Percentiles rank a stretch among this genome's conserved stretches.
Conservation (phyloP, 2,888 invertebrate genomes). For the Drosophila subquinaria region DNA sequence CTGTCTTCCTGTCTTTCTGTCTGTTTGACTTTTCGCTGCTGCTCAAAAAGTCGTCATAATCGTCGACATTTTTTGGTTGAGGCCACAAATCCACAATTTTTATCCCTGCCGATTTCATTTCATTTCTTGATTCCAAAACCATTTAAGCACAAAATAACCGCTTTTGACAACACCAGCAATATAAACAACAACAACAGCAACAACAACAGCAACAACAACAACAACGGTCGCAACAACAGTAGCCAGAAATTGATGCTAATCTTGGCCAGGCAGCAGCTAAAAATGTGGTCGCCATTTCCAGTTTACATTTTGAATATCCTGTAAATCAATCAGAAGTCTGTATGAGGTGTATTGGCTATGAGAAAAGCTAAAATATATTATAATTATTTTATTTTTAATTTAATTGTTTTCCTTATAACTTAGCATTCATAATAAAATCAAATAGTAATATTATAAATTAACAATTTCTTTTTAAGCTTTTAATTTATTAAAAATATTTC, state of each 20-base stretch:
- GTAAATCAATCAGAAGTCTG: constrained; percentile 5
- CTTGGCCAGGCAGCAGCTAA: constrained; percentile 57
- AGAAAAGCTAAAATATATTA: neutral
- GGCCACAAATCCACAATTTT: constrained; percentile 25
- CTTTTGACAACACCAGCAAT: constrained; percentile 67
- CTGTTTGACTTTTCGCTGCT: constrained; percentile 29
- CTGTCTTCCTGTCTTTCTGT: constrained; percentile 5
- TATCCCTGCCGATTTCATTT: constrained; percentile 66
- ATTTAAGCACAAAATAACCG: constrained; percentile 73
- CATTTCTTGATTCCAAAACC: constrained; percentile 66
- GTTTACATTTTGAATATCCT: constrained; percentile 58
- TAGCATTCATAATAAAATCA: no score
- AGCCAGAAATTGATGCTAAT: constrained; percentile 73
- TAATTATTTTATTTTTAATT: neutral
- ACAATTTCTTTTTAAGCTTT: no score
- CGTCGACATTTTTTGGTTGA: constrained; percentile 63
- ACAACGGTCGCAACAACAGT: constrained; percentile 47
- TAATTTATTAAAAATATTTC: no score
- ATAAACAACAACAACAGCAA: constrained; percentile 44
- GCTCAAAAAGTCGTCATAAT: constrained; percentile 75
- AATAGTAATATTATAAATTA: no score
- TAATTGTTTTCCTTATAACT: neutral
- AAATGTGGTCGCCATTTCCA: constrained; percentile 61
- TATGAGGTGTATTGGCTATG: neutral
- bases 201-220: constrained; percentile 45